phyloP scores from a whole-genome alignment of 2,888 invertebrate species.

The Odontomyia ornata region DNA sequence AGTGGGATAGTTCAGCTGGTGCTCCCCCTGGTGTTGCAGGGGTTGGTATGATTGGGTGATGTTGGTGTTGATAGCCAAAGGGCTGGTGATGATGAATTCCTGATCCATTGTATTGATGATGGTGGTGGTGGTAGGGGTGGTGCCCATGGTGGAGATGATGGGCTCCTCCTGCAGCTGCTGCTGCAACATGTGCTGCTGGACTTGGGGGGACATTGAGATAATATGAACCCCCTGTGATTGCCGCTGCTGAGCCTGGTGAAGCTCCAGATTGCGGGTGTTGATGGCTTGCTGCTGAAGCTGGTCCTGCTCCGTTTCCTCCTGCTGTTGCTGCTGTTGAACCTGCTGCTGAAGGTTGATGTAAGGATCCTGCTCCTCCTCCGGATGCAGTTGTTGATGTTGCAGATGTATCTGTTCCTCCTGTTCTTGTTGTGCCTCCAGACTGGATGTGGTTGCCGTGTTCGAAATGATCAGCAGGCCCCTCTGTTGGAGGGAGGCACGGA shows the following conservation, averaged over 20 bases:
- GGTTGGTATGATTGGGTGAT: slow-evolving; percentile 64
- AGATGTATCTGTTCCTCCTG: slow-evolving; percentile 57
- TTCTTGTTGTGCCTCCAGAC: slow-evolving; percentile 54
- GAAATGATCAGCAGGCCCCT: slow-evolving; percentile 90
- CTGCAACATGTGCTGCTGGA: slow-evolving; percentile 45
- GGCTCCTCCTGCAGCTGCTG: slow-evolving; percentile 53
- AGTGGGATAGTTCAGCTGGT: slow-evolving; percentile 76
- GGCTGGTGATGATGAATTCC: slow-evolving; percentile 64
- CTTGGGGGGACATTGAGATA: slow-evolving; percentile 47
- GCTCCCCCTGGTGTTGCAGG: slow-evolving; percentile 70
- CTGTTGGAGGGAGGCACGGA: slow-evolving; percentile 80
- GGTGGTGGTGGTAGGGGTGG: slow-evolving; percentile 56
- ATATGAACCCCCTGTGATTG: slow-evolving; percentile 51
- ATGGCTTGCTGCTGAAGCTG: slow-evolving; percentile 52
- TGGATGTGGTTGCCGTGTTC: slow-evolving; percentile 70
- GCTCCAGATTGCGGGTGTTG: slow-evolving; percentile 67
- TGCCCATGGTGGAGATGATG: slow-evolving; percentile 56
- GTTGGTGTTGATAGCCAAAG: slow-evolving; percentile 62
- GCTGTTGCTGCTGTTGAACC: slow-evolving; percentile 56
- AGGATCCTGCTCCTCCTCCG: slow-evolving; percentile 56
- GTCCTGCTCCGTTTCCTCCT: slow-evolving; percentile 46
- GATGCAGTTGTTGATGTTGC: slow-evolving; percentile 55
- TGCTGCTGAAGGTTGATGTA: slow-evolving; percentile 52
- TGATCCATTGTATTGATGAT: slow-evolving; percentile 59
- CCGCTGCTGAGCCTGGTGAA: slow-evolving; percentile 58